Evolutionary conservation across 2,888 invertebrate genomes (phyloP).

Genomic region (Eledona agricola): DNA sequence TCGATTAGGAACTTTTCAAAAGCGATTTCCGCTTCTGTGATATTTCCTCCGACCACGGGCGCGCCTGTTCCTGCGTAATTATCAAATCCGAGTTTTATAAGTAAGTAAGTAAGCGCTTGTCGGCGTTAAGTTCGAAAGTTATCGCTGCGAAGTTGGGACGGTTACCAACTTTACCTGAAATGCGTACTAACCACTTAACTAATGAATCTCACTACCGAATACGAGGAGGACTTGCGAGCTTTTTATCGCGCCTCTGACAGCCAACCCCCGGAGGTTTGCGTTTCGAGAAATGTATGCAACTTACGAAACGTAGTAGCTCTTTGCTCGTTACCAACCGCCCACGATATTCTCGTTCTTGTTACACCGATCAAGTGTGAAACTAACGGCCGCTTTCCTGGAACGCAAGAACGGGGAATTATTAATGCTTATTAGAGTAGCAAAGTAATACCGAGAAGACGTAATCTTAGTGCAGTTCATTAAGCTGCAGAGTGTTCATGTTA

Average conservation of each 20-base stretch:
- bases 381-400: conserved; percentile 2
- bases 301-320: too few relatives aligned
- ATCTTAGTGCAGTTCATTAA: conserved; percentile 4
- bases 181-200: too few relatives aligned
- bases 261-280: neutral
- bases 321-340: neutral
- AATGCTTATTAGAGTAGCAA: conserved; percentile 5
- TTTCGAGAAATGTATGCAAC: neutral
- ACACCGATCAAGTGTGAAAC: neutral
- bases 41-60: conserved; percentile 1
- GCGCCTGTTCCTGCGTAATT: neutral
- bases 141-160: too few relatives aligned
- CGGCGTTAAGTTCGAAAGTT: too few relatives aligned
- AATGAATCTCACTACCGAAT: too few relatives aligned
- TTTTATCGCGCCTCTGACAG: conserved; percentile 3
- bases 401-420: conserved; percentile 1
- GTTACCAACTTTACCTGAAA: too few relatives aligned
- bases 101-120: too few relatives aligned
- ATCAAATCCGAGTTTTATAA: conserved; percentile 4
- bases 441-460: conserved; percentile 1
- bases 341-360: neutral
- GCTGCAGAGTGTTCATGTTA: too few relatives aligned
- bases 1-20: conserved; percentile 25
- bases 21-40: conserved; percentile 13
- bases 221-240: too few relatives aligned